Conservation (phyloP, 2,797 vertebrate genomes). For the Protosalanx chinensis region DNA sequence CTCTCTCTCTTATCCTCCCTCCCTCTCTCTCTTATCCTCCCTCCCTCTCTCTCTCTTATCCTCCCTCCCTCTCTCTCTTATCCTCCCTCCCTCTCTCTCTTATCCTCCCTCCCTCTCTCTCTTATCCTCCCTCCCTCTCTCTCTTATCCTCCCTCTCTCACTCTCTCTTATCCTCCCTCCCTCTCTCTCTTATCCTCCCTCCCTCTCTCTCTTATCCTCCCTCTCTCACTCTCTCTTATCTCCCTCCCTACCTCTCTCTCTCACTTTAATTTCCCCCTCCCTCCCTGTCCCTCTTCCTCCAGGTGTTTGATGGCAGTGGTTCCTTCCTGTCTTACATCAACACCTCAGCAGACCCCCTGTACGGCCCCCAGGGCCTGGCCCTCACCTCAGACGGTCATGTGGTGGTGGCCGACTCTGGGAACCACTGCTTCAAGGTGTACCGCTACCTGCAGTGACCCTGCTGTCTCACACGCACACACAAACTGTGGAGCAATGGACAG, state of each 20-base stretch:
- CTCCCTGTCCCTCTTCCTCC: background rate
- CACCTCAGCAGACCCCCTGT: constrained; percentile 95
- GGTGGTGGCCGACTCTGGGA: constrained; percentile 97
- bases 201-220: no score
- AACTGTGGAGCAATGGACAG: constrained; percentile 13
- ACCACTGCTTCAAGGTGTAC: constrained; percentile 99
- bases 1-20: no score
- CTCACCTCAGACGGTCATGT: constrained; percentile 95
- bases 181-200: no score
- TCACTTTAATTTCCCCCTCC: no score
- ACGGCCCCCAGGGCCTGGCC: constrained; percentile 94
- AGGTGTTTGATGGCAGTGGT: constrained; percentile 98
- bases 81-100: background rate
- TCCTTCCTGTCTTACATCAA: constrained; percentile 98
- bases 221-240: no score
- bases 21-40: background rate
- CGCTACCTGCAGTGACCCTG: constrained; percentile 88
- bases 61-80: constrained; percentile 5
- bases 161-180: no score
- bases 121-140: background rate
- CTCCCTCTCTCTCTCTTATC: background rate
- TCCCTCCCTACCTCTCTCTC: no score
- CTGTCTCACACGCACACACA: constrained; percentile 4
- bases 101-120: background rate
- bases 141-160: no score